Evolutionary conservation across 2,113 vertebrate genomes (phyloP).

Genomic region (Aldabrachelys gigantea): DNA sequence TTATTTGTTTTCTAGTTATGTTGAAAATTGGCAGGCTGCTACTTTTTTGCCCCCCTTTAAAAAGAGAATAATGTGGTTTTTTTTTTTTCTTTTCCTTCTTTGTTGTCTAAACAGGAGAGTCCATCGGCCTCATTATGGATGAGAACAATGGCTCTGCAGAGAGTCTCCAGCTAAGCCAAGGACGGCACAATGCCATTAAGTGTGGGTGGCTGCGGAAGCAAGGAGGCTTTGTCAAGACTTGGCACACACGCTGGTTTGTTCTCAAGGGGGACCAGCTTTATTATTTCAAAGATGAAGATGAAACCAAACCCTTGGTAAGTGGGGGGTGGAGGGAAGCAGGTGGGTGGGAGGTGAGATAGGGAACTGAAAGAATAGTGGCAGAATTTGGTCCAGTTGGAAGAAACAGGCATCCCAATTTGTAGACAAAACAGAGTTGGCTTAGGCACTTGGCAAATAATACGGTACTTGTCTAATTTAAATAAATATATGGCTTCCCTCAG

Average conservation of each 20-base stretch:
- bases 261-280: slow-evolving; percentile 93
- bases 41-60: neutral
- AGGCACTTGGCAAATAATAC: neutral
- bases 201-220: slow-evolving; percentile 98
- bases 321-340: neutral
- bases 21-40: neutral
- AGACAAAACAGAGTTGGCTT: neutral
- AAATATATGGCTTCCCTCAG: neutral
- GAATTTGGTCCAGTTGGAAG: neutral
- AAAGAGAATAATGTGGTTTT: neutral
- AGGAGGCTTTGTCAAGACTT: slow-evolving; percentile 98
- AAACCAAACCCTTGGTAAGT: slow-evolving; percentile 95
- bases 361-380: neutral
- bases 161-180: slow-evolving; percentile 70
- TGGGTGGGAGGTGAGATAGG: neutral
- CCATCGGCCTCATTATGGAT: slow-evolving; percentile 82
- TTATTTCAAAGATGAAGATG: slow-evolving; percentile 98
- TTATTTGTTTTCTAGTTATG: neutral
- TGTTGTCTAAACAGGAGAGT: slow-evolving; percentile 68
- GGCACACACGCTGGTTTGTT: slow-evolving; percentile 98
- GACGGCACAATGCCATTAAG: slow-evolving; percentile 78
- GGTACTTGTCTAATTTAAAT: neutral
- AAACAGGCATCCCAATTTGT: neutral
- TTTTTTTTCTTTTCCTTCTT: slow-evolving; percentile 34
- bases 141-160: slow-evolving; percentile 82